Conservation (phyloP, 2,888 invertebrate genomes). For the Odontothrips loti region DNA sequence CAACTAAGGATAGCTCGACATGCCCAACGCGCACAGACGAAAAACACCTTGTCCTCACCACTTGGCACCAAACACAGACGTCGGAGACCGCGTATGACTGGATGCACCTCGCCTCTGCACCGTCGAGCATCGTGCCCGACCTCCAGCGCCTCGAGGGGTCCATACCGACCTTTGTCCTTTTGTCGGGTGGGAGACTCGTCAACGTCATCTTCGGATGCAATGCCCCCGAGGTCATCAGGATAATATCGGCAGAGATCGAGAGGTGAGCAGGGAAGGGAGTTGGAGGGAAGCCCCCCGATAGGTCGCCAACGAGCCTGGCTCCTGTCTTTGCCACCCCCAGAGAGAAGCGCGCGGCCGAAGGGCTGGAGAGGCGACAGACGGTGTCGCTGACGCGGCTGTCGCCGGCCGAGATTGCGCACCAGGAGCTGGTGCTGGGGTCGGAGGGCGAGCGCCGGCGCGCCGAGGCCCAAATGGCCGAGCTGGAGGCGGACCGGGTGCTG, state of each 20-base stretch:
- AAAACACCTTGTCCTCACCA: neutral
- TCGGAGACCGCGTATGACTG: neutral
- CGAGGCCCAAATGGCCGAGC: neutral
- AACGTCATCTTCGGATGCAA: conserved; percentile 5
- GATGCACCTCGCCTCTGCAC: neutral
- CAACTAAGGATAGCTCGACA: too few relatives aligned
- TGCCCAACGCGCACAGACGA: neutral
- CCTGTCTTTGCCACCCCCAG: neutral
- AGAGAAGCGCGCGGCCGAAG: neutral
- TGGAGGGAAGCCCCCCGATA: neutral
- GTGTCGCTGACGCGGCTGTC: conserved; percentile 8
- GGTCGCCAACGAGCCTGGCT: neutral
- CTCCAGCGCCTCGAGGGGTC: neutral
- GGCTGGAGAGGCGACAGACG: neutral
- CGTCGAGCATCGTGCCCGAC: conserved; percentile 8
- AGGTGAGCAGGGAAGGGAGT: neutral
- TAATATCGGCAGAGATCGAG: neutral
- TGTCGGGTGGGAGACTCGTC: neutral
- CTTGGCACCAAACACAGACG: neutral
- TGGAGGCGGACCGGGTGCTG: neutral
- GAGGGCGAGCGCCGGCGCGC: neutral
- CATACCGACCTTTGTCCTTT: neutral
- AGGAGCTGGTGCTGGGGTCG: neutral
- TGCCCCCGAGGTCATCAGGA: neutral
- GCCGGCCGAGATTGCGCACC: neutral